Conservation (phyloP, 2,888 invertebrate genomes). For the Hemithea aestivaria region DNA sequence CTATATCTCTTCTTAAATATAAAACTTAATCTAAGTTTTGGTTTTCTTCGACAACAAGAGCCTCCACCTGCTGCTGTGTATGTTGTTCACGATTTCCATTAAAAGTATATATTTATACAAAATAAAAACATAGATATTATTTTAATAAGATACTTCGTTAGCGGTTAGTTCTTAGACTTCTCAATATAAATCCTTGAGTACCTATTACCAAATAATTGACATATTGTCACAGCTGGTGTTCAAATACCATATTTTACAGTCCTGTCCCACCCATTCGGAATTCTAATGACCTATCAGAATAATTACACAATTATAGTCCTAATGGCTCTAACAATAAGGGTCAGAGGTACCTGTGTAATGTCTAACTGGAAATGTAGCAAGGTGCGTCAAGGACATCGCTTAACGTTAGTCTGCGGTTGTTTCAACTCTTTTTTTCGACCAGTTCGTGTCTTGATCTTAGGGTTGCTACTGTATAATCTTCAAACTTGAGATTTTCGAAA, state of each 20-base stretch:
- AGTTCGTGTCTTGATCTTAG: constrained; percentile 41
- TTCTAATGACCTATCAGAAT: constrained; percentile 43
- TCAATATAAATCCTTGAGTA: constrained; percentile 13
- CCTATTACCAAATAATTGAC: constrained; percentile 22
- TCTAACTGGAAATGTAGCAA: constrained; percentile 52
- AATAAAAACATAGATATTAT: too few species aligned
- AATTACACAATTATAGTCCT: constrained; percentile 34
- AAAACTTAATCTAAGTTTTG: too few species aligned
- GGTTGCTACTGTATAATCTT: constrained; percentile 23
- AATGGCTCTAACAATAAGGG: constrained; percentile 35
- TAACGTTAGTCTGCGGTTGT: constrained; percentile 51
- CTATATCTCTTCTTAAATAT: too few species aligned
- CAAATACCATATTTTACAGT: constrained; percentile 36
- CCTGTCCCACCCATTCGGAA: constrained; percentile 47
- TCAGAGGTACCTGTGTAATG: constrained; percentile 22
- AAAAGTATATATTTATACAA: too few species aligned
- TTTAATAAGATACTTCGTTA: too few species aligned
- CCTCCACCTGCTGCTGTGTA: too few species aligned
- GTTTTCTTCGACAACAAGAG: too few species aligned
- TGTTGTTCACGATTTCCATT: too few species aligned
- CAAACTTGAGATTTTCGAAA: too few species aligned
- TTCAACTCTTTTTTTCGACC: constrained; percentile 50
- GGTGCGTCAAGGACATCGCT: constrained; percentile 66
- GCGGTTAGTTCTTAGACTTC: constrained; percentile 1
- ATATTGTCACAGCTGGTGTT: constrained; percentile 36